These are phyloP conservation scores for Stigmatopora argus DNA, from an alignment of 2,113 vertebrate species.

Conservation along the genomic window DNA sequence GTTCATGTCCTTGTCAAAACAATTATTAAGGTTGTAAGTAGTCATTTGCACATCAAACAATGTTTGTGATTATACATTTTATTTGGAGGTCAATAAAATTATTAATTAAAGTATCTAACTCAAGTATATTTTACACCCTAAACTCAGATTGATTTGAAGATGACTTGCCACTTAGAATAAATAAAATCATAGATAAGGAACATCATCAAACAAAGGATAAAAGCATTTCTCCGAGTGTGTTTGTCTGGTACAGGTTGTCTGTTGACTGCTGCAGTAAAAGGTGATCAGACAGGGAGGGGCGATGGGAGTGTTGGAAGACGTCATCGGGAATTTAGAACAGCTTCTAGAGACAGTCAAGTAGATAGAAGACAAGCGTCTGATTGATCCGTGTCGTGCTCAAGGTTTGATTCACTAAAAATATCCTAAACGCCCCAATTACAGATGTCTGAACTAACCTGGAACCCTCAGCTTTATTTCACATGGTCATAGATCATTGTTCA, in stretches of 20 bases:
- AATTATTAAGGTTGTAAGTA: not conserved
- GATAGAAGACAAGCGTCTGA: slow-evolving; percentile 14
- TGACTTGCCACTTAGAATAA: not conserved
- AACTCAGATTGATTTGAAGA: too few relatives aligned
- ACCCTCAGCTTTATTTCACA: too few relatives aligned
- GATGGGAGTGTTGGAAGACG: slow-evolving; percentile 57
- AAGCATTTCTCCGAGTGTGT: slow-evolving; percentile 36
- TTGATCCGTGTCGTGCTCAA: not conserved
- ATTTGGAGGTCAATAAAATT: not conserved
- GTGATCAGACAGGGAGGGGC: slow-evolving; percentile 44
- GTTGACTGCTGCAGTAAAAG: slow-evolving; percentile 57
- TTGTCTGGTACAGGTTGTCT: slow-evolving; percentile 50
- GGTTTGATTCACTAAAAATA: too few relatives aligned
- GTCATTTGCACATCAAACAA: not conserved
- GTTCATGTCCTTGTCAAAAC: not conserved
- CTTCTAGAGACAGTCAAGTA: slow-evolving; percentile 31
- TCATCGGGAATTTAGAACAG: slow-evolving; percentile 50
- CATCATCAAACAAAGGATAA: slow-evolving; percentile 31
- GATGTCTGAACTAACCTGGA: too few relatives aligned
- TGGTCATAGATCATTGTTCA: too few relatives aligned
- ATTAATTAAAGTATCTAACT: not conserved
- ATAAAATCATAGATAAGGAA: not conserved
- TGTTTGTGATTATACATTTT: not conserved
- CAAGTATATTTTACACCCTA: not conserved
- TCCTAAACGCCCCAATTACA: too few relatives aligned